Evolutionary conservation across 2,888 invertebrate genomes (phyloP), one percentile per base, ranked within the genome.

Genomic region (Volucella inflata): DNA sequence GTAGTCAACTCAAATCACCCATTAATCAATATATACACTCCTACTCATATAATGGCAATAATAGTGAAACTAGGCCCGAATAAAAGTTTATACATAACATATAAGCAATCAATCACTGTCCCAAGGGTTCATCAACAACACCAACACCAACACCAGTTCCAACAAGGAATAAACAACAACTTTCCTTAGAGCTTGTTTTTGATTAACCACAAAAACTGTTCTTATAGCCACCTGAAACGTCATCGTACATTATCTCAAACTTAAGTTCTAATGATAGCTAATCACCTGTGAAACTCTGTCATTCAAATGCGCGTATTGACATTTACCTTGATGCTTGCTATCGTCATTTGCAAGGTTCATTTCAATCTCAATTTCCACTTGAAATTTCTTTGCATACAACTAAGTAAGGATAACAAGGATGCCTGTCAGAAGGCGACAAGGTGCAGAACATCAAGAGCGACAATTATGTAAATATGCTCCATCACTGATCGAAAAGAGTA

Each of bases 381-480:
- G 60, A 14, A 1, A 12, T 42, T 57, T 55, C 53, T 48, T 76
- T 65, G 40, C 53, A 51, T 67, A 46, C 53, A 62, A 75, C 46
- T 38, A 48, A 30, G 30, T 21, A 14, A 10, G 40, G 51, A 17
- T 50, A 14, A 14, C 40, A 17, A 59, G 44, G 21, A 50, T 40
- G 72, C 59, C 64, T 30, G 30, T 30, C 30, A 30, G 30, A 30
- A 30, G 30, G 4, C 2, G 30, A 30, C 30, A 30, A 30, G 30
- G 1, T 6, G 30, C 30, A 30, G 30, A 30, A 30, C 30, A 6
- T 30, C 30, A 30, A 30, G 30, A 30, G 30, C 30, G 6, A 51
- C 72, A 81, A 81, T 85, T 85, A 85, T 85, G 85, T 85, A 85
- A 85, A 85, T 85, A 85, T 64, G 75, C 51, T 30, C 30, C 36